Conservation (phyloP, 2,888 invertebrate genomes). For the Atrina japonica region DNA sequence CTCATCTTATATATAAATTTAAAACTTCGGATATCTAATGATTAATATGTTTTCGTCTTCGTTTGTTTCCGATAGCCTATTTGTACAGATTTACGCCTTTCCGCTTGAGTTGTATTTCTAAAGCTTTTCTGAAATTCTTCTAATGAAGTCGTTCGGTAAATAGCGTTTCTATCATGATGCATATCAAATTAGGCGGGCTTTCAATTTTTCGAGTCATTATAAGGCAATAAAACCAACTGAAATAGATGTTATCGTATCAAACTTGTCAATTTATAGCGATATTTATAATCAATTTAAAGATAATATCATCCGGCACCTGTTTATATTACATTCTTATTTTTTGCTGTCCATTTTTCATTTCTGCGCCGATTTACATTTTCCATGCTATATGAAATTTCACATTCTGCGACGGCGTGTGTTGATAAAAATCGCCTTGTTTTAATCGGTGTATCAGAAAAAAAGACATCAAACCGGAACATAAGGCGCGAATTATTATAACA, state of each 20-base stretch:
- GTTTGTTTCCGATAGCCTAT: conserved; percentile 2
- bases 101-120: conserved; percentile 15
- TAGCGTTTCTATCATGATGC: conserved; percentile 26
- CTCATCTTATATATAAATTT: no score
- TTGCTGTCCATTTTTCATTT: conserved; percentile 24
- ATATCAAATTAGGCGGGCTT: conserved; percentile 34
- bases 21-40: no score
- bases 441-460: conserved; percentile 4
- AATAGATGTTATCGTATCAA: conserved; percentile 35
- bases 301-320: conserved; percentile 45
- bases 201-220: conserved; percentile 45
- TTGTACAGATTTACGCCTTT: conserved; percentile 17
- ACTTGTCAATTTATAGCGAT: conserved; percentile 39
- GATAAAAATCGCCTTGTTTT: conserved; percentile 12
- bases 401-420: conserved; percentile 1
- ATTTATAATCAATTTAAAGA: conserved; percentile 42
- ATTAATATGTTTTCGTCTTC: no score
- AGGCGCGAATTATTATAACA: background rate
- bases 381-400: conserved; percentile 25
- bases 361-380: conserved; percentile 28
- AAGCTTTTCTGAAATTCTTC: conserved; percentile 14
- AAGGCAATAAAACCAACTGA: conserved; percentile 30
- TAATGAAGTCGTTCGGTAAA: conserved; percentile 38
- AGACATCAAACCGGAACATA: conserved; percentile 22
- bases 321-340: conserved; percentile 29